Evolutionary conservation across 2,888 invertebrate species (phyloP), one percentile per base, ranked within the genome.

Genomic region (Acheta domesticus): DNA sequence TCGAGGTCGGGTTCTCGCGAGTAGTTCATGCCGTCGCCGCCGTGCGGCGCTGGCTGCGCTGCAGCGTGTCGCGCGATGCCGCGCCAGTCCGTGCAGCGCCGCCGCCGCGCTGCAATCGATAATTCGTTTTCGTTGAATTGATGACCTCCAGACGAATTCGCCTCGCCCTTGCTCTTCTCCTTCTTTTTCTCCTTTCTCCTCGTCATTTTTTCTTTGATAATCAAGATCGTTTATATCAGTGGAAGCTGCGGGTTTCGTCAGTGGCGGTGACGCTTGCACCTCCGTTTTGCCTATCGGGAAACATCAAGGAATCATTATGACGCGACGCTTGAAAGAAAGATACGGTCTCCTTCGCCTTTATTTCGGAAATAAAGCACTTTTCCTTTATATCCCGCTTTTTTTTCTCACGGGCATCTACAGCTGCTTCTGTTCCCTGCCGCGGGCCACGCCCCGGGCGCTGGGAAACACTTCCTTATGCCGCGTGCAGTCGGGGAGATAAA

Each of bases 91-190:
- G n/a, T n/a, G n/a, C n/a, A n/a, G n/a, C 14, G 12, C 62, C 62
- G 16, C 62, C 16, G 0, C 62, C 8, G 16, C 62, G 62, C 62
- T 14, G 14, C 4, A 62, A 62, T 62, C 62, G 62, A 62, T 62
- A 62, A 62, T 62, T 62, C 62, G 62, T 62, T 62, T 62, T n/a
- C n/a, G 62, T 62, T 19, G 62, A 62, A 62, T 62, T 62, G 62
- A 62, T 62, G 62, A 62, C 62, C n/a, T n/a, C 62, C 14, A 62
- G 62, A 62, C 62, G 62, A 62, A 62, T 19, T 62, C 16, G 3
- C 62, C 62, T 62, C 62, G n/a, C n/a, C 62, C 62, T 36, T 36
- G 5, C 36, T 36, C 36, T 36, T 36, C 36, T 8, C 8, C 36
- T 36, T 36, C 36, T 36, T 36, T 36, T 36, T 36, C 36, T 36